Evolutionary conservation across 2,888 invertebrate species (phyloP), one percentile per base, ranked within the genome.

Genomic region (Tethea ocularis): DNA sequence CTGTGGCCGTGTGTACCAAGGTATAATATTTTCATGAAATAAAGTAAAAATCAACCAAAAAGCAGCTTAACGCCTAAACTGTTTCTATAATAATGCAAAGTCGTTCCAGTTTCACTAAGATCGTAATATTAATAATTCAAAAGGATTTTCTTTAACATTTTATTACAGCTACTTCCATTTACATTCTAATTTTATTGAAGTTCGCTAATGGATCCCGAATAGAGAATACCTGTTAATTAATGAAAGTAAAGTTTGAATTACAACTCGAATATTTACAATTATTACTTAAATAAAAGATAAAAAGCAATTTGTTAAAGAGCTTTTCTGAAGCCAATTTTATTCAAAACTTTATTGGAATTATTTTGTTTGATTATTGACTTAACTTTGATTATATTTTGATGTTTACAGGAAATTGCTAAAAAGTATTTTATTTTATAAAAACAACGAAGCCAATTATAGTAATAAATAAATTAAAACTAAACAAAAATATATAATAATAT

Each of bases 151-250:
- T 46, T 46, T n/a, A 46, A 46, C 17, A 20, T 46, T 46, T 46
- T 20, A 46, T 46, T 46, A 46, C 20, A 46, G 46, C 20, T 10
- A 7, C 46, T 20, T 20, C 46, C 46, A 38, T 38, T 38, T n/a
- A 38, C 38, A 38, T 6, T 10, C 46, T 53, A 61, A 69, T 38
- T 38, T 46, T 20, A 68, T 64, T 66, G n/a, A 63, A 75, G 57
- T 68, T 66, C 41, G 56, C 38, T 72, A 67, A 74, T 70, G 67
- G 65, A 57, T 64, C 60, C 60, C 52, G 59, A 67, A 68, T 66
- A 61, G 58, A 64, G 66, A 73, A 68, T 71, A 72, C 67, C 74
- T 69, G 67, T 71, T 75, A 75, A 75, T 74, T 68, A 68, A 66
- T 58, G 15, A 66, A 56, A 52, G 51, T 52, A 66, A 71, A 68